phyloP scores from a whole-genome alignment of 2,113 vertebrate genomes.

The Oncorhynchus tshawytscha region DNA sequence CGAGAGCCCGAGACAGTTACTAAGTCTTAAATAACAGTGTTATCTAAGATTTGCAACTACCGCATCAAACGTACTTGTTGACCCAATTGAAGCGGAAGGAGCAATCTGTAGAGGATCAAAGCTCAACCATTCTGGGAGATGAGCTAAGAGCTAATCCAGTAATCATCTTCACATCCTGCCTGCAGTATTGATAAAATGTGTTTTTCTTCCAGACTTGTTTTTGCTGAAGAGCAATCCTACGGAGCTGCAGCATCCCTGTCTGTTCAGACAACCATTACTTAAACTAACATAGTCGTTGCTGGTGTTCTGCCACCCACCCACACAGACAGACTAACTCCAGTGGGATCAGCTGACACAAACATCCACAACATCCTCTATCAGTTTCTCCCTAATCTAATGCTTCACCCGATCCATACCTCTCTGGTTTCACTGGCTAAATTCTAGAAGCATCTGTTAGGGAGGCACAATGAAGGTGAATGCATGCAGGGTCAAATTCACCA shows the following conservation, averaged over 20 bases:
- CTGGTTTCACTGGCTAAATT: constrained; percentile 21
- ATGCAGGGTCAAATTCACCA: background rate
- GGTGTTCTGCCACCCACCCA: constrained; percentile 19
- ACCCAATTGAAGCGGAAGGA: background rate
- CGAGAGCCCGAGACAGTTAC: background rate
- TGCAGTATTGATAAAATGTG: no score
- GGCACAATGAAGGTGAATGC: background rate
- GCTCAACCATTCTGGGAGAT: no score
- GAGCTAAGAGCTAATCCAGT: background rate
- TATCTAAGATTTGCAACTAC: constrained; percentile 1
- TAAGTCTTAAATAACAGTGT: constrained; percentile 1
- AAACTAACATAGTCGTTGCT: constrained; percentile 12
- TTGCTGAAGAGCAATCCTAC: background rate
- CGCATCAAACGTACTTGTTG: background rate
- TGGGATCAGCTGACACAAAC: constrained; percentile 31
- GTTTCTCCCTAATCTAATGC: background rate
- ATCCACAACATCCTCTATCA: constrained; percentile 28
- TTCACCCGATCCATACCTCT: constrained; percentile 38
- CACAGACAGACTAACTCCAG: background rate
- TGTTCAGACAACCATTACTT: constrained; percentile 1
- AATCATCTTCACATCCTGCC: background rate
- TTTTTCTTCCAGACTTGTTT: no score
- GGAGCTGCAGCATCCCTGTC: background rate
- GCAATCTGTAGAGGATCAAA: background rate
- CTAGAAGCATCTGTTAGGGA: background rate